phyloP scores from a whole-genome alignment of 2,113 vertebrate species.

The Vulpes ferrilata region DNA sequence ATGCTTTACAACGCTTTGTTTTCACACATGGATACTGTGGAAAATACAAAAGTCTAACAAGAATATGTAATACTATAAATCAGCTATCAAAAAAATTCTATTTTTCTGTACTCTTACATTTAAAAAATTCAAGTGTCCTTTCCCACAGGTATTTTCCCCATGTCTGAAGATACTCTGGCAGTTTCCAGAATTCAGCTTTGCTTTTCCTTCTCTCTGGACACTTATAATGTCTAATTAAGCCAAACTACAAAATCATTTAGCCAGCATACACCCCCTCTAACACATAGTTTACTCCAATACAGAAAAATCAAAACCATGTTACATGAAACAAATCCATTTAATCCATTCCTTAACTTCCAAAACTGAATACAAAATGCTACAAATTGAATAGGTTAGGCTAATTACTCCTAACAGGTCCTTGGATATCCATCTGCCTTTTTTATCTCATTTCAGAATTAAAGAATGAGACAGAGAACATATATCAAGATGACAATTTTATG shows the following conservation, averaged over 20 bases:
- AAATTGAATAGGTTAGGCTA: not conserved
- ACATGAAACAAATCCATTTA: constrained; percentile 27
- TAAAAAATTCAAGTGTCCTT: constrained; percentile 16
- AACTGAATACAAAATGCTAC: not conserved
- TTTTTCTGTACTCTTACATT: not conserved
- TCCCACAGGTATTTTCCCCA: not conserved
- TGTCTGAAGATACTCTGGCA: not conserved
- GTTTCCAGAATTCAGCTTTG: not conserved
- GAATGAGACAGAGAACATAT: not conserved
- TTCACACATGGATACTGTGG: not conserved
- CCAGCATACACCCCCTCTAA: not conserved
- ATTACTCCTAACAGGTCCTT: constrained; percentile 35
- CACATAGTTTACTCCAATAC: not conserved
- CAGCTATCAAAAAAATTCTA: not conserved
- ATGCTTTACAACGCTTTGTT: not conserved
- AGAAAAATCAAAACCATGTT: constrained; percentile 45
- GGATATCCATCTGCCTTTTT: not conserved
- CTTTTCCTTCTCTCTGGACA: constrained; percentile 13
- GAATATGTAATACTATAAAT: not conserved
- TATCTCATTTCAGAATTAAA: constrained; percentile 50
- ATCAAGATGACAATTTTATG: not conserved
- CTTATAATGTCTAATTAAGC: not conserved
- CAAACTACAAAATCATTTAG: not conserved
- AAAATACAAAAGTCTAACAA: not conserved
- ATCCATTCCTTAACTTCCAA: constrained; percentile 23